phyloP scores from a whole-genome alignment of 2,113 vertebrate genomes.

The Neomonachus schauinslandi region DNA sequence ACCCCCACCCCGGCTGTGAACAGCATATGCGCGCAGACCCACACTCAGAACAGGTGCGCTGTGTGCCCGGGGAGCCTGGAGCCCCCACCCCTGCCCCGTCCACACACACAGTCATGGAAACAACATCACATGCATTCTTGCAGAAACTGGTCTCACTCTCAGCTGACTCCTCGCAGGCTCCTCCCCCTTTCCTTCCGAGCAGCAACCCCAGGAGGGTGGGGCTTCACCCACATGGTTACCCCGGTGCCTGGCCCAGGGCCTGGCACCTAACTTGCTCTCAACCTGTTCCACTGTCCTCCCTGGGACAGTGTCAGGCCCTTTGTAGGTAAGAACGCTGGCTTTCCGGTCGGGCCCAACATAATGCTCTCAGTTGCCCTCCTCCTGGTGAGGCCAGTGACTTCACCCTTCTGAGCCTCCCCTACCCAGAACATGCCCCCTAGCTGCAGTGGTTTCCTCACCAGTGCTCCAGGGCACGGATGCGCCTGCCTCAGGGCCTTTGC shows the following conservation, averaged over 20 bases:
- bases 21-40: fast-evolving
- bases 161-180: not conserved
- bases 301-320: not conserved
- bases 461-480: not conserved
- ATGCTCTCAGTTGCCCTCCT: not conserved
- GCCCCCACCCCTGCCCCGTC: not conserved
- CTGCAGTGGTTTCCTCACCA: not conserved
- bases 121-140: not conserved
- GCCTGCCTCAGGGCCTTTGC: not conserved
- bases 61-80: not conserved
- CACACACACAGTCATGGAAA: not conserved
- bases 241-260: not conserved
- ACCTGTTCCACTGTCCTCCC: not conserved
- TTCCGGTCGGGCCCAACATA: not conserved
- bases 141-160: not conserved
- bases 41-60: not conserved
- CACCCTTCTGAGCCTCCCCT: not conserved
- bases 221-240: not conserved
- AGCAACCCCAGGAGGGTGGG: not conserved
- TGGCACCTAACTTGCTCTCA: not conserved
- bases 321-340: not conserved
- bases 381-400: not conserved
- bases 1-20: fast-evolving
- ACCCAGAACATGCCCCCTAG: not conserved
- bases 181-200: not conserved